Evolutionary conservation across 2,888 invertebrate species (phyloP).

Genomic region (Thumatha senex): DNA sequence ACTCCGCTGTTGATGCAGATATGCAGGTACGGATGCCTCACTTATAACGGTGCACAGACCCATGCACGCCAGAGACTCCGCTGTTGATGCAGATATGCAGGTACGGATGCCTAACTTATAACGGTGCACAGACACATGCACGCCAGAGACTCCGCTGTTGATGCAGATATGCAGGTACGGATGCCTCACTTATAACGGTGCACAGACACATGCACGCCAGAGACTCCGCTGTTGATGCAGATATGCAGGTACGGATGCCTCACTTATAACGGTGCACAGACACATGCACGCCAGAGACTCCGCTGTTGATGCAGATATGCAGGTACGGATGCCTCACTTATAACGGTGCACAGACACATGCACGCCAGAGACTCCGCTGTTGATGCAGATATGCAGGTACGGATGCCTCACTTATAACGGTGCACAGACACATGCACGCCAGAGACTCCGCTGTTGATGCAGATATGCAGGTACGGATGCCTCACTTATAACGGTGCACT

Average conservation of each 20-base stretch:
- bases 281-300: slow-evolving; percentile 55
- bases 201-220: slow-evolving; percentile 43
- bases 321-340: slow-evolving; percentile 68
- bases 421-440: slow-evolving; percentile 29
- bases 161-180: slow-evolving; percentile 85
- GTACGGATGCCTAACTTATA: slow-evolving; percentile 19
- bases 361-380: slow-evolving; percentile 77
- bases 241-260: slow-evolving; percentile 84
- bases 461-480: slow-evolving; percentile 85
- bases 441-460: slow-evolving; percentile 85
- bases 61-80: slow-evolving; percentile 56
- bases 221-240: slow-evolving; percentile 86
- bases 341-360: slow-evolving; percentile 4
- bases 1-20: slow-evolving; percentile 87
- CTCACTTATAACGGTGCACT: background rate
- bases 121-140: slow-evolving; percentile 22
- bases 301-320: slow-evolving; percentile 88
- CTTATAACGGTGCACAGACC: slow-evolving; percentile 9
- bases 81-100: slow-evolving; percentile 89
- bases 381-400: slow-evolving; percentile 87
- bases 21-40: slow-evolving; percentile 72
- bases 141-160: slow-evolving; percentile 81
- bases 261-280: background rate
- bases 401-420: no score
- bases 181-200: no score